phyloP scores from a whole-genome alignment of 2,797 vertebrate genomes.

The Lepus oiostolus region DNA sequence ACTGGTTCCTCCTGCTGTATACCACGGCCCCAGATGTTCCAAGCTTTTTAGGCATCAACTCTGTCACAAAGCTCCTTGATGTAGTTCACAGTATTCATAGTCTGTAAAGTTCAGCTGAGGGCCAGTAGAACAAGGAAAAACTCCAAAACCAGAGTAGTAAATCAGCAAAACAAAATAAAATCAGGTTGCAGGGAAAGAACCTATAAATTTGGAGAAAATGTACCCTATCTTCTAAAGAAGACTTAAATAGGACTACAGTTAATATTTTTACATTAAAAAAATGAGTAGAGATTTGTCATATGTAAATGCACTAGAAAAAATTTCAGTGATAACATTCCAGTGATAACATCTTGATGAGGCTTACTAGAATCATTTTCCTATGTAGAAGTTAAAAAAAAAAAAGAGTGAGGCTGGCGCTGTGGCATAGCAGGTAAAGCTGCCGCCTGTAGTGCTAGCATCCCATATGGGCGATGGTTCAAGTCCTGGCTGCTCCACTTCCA shows the following conservation, averaged over 20 bases:
- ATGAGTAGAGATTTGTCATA: neutral
- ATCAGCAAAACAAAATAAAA: slow-evolving; percentile 42
- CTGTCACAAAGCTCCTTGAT: neutral
- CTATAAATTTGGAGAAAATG: slow-evolving; percentile 52
- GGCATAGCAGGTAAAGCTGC: too few species aligned
- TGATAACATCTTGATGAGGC: slow-evolving; percentile 24
- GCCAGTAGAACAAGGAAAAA: slow-evolving; percentile 11
- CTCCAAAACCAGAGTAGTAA: neutral
- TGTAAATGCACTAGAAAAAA: slow-evolving; percentile 12
- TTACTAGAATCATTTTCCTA: neutral
- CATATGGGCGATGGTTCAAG: too few species aligned
- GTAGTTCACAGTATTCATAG: neutral
- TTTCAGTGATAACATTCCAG: slow-evolving; percentile 10
- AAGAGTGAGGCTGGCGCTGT: neutral
- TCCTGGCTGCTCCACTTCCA: too few species aligned
- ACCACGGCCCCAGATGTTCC: slow-evolving; percentile 36
- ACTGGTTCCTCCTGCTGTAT: slow-evolving; percentile 54
- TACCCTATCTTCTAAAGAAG: slow-evolving; percentile 46
- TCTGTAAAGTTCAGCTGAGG: slow-evolving; percentile 1
- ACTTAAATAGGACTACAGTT: slow-evolving; percentile 42
- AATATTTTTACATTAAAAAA: slow-evolving; percentile 18
- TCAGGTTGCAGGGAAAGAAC: slow-evolving; percentile 7
- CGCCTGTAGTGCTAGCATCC: too few species aligned
- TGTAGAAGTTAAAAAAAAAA: neutral
- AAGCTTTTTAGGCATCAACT: neutral